A percentile compares a stretch with the other conserved stretches of the same genome.
Conservation (phyloP, 2,113 vertebrate species). For the Pseudorasbora parva region DNA sequence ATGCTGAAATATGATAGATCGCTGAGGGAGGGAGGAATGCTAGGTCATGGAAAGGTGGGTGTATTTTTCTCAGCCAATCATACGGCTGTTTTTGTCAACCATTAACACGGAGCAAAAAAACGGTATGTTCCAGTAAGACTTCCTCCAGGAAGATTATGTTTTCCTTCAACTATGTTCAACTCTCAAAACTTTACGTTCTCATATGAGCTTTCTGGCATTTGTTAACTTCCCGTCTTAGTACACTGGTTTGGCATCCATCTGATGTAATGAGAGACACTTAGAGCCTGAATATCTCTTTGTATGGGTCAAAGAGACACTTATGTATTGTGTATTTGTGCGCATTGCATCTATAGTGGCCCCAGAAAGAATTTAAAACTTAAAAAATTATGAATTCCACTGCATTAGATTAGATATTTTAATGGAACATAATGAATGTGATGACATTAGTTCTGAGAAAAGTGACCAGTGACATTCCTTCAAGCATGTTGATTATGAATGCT, state of each 20-base stretch:
- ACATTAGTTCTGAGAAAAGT: neutral
- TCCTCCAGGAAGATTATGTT: constrained; percentile 57
- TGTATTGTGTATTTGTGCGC: neutral
- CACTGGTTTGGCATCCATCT: neutral
- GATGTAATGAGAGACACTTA: neutral
- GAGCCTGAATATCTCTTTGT: neutral
- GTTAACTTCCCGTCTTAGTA: neutral
- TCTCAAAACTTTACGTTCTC: neutral
- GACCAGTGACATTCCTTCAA: too few relatives aligned
- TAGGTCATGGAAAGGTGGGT: constrained; percentile 44
- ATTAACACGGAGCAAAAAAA: constrained; percentile 35
- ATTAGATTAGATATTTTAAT: neutral
- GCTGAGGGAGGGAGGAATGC: neutral
- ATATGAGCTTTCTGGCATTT: constrained; percentile 8
- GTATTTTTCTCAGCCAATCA: constrained; percentile 69
- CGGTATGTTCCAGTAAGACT: constrained; percentile 60
- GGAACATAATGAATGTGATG: neutral
- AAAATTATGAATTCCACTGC: constrained; percentile 5
- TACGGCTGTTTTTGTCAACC: constrained; percentile 34
- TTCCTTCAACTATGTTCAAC: neutral
- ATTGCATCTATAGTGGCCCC: neutral
- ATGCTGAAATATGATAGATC: constrained; percentile 9
- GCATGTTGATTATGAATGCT: too few relatives aligned
- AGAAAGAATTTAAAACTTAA: constrained; percentile 12
- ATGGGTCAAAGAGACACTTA: neutral